Percentiles rank a stretch among this genome's conserved stretches.
These are phyloP conservation scores for Smittia sp. DNA, from an alignment of 2,888 invertebrate species.

Conservation along the genomic window DNA sequence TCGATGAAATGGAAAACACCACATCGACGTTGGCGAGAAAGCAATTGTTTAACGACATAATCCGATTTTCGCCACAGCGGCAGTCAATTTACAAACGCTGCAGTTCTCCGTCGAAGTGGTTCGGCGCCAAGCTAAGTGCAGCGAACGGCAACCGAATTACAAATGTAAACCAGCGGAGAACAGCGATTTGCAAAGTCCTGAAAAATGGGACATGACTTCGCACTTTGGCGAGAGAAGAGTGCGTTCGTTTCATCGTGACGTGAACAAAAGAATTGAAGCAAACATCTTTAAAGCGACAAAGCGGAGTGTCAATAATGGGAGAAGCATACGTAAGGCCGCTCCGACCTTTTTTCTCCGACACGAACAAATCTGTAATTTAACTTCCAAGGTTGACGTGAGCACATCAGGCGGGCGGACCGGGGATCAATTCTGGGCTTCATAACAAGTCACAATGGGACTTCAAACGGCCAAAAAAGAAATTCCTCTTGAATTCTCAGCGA, in stretches of 20 bases:
- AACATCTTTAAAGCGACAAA: neutral
- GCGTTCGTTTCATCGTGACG: neutral
- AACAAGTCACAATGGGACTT: neutral
- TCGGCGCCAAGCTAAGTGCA: too few species aligned
- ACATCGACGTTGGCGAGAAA: too few species aligned
- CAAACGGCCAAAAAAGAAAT: slow-evolving; percentile 3
- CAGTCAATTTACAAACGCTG: too few species aligned
- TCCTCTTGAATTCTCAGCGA: neutral
- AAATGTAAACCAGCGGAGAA: too few species aligned
- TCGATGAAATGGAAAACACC: too few species aligned
- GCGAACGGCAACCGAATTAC: too few species aligned
- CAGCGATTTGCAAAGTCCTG: neutral
- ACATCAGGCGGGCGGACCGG: neutral
- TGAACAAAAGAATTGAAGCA: neutral
- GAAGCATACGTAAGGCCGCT: neutral
- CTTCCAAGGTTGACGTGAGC: neutral
- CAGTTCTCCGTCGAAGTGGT: too few species aligned
- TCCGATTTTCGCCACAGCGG: too few species aligned
- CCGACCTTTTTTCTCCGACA: neutral
- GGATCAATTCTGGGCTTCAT: neutral
- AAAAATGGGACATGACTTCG: neutral
- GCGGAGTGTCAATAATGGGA: neutral
- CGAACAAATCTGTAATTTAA: slow-evolving; percentile 2
- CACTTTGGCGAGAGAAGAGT: neutral
- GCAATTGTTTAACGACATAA: too few species aligned